Percentiles rank a stretch among this genome's conserved stretches.
phyloP scores from a whole-genome alignment of 2,113 vertebrate genomes.

The Pterocles orientalis region DNA sequence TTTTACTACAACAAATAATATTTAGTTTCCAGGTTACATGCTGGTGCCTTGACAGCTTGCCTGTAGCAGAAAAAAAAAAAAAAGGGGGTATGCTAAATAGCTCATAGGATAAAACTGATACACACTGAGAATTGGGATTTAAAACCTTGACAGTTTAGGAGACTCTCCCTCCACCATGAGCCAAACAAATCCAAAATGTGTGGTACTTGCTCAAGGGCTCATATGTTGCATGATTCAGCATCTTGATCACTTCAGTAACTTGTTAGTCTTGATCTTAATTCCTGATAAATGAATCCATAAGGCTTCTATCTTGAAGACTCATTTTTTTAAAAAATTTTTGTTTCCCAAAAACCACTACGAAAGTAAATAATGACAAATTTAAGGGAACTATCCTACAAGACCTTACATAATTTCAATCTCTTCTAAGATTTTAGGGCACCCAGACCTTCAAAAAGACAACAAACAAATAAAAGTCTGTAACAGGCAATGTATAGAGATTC shows the following conservation, averaged over 20 bases:
- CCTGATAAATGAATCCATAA: background rate
- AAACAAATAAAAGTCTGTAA: background rate
- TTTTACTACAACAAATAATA: background rate
- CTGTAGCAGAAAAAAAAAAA: background rate
- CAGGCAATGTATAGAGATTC: background rate
- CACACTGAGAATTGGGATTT: background rate
- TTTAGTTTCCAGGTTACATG: background rate
- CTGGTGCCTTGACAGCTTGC: background rate
- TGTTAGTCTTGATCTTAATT: background rate
- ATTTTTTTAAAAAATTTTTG: background rate
- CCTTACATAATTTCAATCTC: background rate
- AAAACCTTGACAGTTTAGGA: background rate
- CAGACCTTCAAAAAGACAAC: background rate
- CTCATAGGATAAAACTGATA: background rate
- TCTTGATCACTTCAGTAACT: background rate
- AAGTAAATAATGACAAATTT: background rate
- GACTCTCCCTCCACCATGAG: background rate
- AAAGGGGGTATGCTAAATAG: background rate
- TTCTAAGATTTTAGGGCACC: background rate
- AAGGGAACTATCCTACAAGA: background rate
- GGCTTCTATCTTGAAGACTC: background rate
- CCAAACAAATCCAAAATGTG: background rate
- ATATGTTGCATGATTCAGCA: background rate
- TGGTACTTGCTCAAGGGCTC: background rate
- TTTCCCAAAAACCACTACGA: accelerated